These are phyloP conservation scores for Probosciger aterrimus DNA, from an alignment of 2,113 vertebrate species.

Conservation along the genomic window DNA sequence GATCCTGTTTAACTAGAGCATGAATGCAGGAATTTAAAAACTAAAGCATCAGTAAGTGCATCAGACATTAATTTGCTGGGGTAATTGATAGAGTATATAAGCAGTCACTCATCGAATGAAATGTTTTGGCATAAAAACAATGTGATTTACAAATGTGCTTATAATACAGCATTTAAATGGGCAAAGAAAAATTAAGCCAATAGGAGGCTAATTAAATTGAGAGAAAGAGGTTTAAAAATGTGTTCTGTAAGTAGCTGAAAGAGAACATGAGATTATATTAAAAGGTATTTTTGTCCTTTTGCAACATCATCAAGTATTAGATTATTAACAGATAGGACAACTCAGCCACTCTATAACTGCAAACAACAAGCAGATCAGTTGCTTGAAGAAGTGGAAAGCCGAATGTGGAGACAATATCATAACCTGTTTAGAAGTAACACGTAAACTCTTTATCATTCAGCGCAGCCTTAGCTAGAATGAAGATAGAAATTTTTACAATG, in stretches of 20 bases:
- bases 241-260: constrained; percentile 4
- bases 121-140: constrained; percentile 21
- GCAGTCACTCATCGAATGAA: constrained; percentile 41
- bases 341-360: background rate
- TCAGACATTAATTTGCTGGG: constrained; percentile 33
- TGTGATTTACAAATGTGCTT: constrained; percentile 44
- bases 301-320: background rate
- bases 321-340: background rate
- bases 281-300: background rate
- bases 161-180: constrained; percentile 50
- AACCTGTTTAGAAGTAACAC: background rate
- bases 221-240: constrained; percentile 41
- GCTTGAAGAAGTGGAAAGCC: background rate
- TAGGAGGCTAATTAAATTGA: constrained; percentile 49
- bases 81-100: constrained; percentile 44
- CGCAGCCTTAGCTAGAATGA: background rate
- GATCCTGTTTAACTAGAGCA: constrained; percentile 13
- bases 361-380: background rate
- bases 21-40: constrained; percentile 23
- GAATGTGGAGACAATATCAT: background rate
- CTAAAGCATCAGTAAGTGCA: constrained; percentile 17
- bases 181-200: constrained; percentile 53
- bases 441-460: background rate
- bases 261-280: background rate
- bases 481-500: background rate